A percentile compares a stretch with the other conserved stretches of the same genome.
phyloP scores from a whole-genome alignment of 2,888 invertebrate genomes.

The Ochropleura leucogaster region DNA sequence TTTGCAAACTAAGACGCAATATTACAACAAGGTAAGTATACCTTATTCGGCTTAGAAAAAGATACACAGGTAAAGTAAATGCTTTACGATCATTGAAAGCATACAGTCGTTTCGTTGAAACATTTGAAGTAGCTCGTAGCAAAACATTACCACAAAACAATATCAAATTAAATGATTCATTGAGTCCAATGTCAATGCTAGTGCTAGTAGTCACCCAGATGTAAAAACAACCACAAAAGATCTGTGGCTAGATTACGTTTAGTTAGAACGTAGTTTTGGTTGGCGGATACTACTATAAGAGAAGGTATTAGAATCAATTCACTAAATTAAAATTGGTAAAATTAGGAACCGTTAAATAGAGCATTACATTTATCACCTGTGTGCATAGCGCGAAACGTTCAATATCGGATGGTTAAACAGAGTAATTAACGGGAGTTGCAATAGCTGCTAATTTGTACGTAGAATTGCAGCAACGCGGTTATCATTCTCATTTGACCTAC shows the following conservation, averaged over 20 bases:
- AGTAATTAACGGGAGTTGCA: slow-evolving; percentile 45
- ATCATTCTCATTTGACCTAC: slow-evolving; percentile 22
- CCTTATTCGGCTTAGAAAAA: background rate
- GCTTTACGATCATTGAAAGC: slow-evolving; percentile 5
- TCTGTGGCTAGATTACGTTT: slow-evolving; percentile 9
- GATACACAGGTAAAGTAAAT: background rate
- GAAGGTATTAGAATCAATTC: background rate
- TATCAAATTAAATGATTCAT: slow-evolving; percentile 59
- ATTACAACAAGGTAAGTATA: background rate
- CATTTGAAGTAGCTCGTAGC: slow-evolving; percentile 30
- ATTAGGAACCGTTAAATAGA: slow-evolving; percentile 19
- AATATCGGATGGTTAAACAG: slow-evolving; percentile 36
- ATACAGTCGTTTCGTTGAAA: slow-evolving; percentile 37
- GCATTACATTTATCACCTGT: slow-evolving; percentile 45
- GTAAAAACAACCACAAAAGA: slow-evolving; percentile 49
- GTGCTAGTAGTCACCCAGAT: slow-evolving; percentile 45
- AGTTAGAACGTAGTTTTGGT: background rate
- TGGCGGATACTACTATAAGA: background rate
- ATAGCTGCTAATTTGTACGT: slow-evolving; percentile 47
- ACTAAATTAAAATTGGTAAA: slow-evolving; percentile 9
- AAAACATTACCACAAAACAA: slow-evolving; percentile 55
- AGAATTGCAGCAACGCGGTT: slow-evolving; percentile 8
- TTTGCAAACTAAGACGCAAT: background rate
- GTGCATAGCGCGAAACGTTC: slow-evolving; percentile 27
- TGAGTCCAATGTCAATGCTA: slow-evolving; percentile 56